Percentiles rank a stretch among this genome's conserved stretches.
Conservation (phyloP, 2,888 invertebrate species). For the Leptopterna dolabrata region DNA sequence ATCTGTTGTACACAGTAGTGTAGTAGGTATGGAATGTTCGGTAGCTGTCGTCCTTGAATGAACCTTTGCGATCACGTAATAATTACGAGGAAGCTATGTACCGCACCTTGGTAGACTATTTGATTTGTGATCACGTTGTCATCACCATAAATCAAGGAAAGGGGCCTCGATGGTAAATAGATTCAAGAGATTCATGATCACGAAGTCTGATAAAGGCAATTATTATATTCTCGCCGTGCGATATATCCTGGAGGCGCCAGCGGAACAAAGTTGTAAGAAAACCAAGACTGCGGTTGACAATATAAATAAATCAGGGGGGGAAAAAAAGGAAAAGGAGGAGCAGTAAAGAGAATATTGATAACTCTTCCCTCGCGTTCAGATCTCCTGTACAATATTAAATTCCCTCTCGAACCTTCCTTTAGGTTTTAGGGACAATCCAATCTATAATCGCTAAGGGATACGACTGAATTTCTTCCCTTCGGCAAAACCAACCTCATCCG, state of each 20-base stretch:
- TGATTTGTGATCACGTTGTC: neutral
- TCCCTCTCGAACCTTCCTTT: neutral
- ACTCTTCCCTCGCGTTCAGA: slow-evolving; percentile 21
- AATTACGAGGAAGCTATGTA: too few relatives aligned
- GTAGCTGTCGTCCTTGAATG: too few relatives aligned
- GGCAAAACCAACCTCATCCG: slow-evolving; percentile 43
- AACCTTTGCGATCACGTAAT: too few relatives aligned
- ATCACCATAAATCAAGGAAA: neutral
- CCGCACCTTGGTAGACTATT: too few relatives aligned
- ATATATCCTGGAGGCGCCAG: neutral
- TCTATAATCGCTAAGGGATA: slow-evolving; percentile 25
- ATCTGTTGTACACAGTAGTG: too few relatives aligned
- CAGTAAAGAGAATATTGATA: slow-evolving; percentile 35
- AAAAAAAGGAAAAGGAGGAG: neutral
- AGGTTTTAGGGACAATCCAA: slow-evolving; percentile 44
- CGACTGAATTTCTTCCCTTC: slow-evolving; percentile 16
- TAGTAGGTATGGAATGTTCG: too few relatives aligned
- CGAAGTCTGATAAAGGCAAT: neutral
- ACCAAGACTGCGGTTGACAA: slow-evolving; percentile 32
- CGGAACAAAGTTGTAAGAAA: slow-evolving; percentile 18
- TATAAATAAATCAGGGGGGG: slow-evolving; percentile 46
- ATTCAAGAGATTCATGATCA: neutral
- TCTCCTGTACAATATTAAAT: slow-evolving; percentile 45
- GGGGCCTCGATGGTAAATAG: neutral
- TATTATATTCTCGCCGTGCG: neutral